A percentile compares a stretch with the other conserved stretches of the same genome.
These are phyloP conservation scores for Dasysyrphus albostriatus DNA, from an alignment of 2,888 invertebrate genomes.

Conservation along the genomic window DNA sequence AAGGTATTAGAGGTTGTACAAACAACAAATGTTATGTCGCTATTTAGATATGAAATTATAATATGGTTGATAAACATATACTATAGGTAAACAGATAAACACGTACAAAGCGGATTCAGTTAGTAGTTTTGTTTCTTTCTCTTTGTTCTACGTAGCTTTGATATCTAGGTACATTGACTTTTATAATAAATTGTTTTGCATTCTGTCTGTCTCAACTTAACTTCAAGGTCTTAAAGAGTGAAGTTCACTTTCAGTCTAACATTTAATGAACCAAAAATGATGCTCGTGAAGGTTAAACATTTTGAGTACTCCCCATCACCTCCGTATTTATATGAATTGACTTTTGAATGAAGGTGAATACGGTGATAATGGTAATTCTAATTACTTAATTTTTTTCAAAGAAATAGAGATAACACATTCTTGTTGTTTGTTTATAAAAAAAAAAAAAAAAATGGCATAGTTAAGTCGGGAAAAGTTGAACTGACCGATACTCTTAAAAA, in stretches of 20 bases:
- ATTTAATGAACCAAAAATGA: background rate
- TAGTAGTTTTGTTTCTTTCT: background rate
- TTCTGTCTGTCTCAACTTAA: background rate
- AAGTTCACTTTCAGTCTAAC: background rate
- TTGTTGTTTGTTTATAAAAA: no score
- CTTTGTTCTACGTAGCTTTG: no score
- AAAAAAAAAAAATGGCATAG: no score
- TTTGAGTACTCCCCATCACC: no score
- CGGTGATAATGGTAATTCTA: no score
- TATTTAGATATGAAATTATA: background rate
- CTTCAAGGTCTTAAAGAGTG: background rate
- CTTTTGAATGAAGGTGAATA: no score
- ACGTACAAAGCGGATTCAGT: background rate
- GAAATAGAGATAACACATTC: no score
- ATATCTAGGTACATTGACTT: no score
- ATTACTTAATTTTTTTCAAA: no score
- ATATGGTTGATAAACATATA: background rate
- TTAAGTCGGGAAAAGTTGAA: no score
- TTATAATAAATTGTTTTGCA: background rate
- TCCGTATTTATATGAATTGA: no score
- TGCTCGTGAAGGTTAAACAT: background rate
- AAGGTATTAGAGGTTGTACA: background rate
- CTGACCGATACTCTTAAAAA: no score
- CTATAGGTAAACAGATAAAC: background rate
- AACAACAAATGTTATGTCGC: background rate